phyloP scores from a whole-genome alignment of 92 coral and sea anemone species.

The Parazoanthus darwini region DNA sequence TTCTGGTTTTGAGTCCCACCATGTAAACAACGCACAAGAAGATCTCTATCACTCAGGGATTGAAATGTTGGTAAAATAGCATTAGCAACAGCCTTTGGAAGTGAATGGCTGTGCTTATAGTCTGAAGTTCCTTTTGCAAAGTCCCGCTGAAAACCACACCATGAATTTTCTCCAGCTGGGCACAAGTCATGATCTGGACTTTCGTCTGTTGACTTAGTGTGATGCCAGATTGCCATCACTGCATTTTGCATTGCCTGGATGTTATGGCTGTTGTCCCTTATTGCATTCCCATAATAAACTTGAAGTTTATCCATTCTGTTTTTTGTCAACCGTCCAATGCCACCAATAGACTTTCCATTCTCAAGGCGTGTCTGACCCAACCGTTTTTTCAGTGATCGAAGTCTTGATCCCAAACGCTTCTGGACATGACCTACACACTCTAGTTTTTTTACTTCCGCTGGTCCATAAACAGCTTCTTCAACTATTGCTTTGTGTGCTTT shows the following conservation, averaged over 20 bases:
- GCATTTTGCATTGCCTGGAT: constrained; percentile 50
- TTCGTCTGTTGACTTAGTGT: constrained; percentile 50
- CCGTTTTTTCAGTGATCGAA: constrained; percentile 58
- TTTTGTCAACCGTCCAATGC: no score
- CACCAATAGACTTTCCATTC: no score
- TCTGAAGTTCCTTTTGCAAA: not conserved
- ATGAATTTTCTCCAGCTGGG: not conserved
- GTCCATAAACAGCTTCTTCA: constrained; percentile 47
- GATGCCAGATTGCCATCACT: constrained; percentile 66
- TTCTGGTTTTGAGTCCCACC: constrained; percentile 69
- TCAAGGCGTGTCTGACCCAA: not conserved
- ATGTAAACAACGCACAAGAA: constrained; percentile 50
- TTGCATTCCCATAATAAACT: constrained; percentile 51
- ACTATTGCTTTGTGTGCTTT: constrained; percentile 44
- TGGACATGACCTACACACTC: not conserved
- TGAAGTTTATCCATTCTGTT: no score
- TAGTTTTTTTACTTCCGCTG: constrained; percentile 32
- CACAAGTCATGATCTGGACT: constrained; percentile 49
- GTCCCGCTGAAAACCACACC: no score
- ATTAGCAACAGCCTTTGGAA: constrained; percentile 54
- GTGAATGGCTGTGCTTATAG: constrained; percentile 39
- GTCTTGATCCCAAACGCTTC: no score
- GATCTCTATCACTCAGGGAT: constrained; percentile 34
- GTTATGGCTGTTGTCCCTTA: constrained; percentile 51
- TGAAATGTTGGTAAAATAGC: constrained; percentile 42